Evolutionary conservation across 2,888 invertebrate species (phyloP), one percentile per base, ranked within the genome.

Genomic region (Eudasyphora cyanicolor): DNA sequence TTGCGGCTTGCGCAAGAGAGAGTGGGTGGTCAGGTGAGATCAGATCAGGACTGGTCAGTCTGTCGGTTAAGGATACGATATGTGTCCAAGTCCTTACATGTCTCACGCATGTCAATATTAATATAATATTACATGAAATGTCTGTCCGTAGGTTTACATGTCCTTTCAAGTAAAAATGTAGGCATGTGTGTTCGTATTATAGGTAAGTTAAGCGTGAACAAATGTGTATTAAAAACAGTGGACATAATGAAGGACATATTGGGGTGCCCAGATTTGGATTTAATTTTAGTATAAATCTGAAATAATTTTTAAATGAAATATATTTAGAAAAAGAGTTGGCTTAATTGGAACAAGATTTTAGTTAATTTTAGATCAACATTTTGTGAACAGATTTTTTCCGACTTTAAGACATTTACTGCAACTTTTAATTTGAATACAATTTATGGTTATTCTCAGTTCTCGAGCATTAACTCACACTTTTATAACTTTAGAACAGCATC

Each of bases 111-210:
- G 60, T n/a, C 60, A 60, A 60, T 60, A 32, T 60, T 29, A 60
- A 60, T 60, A 60, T 32, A 60, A 60, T 32, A 29, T n/a, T 29
- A 60, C 60, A 24, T 60, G 60, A n/a, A n/a, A n/a, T 60, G 60
- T 60, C 32, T 49, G 29, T 29, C n/a, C 17, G 60, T 29, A n/a
- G 14, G 4, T 60, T 60, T n/a, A n/a, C 45, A 45, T 29, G 60
- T 49, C 49, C n/a, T 49, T 49, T 17, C 49, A 49, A 45, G 49
- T 60, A 54, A 19, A 14, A 24, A 12, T 57, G 24, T 27, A 60
- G n/a, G 17, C 17, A 51, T 51, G 17, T 51, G 6, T 51, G 17
- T 51, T 17, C n/a, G 21, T 54, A 17, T 17, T 49, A 17, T 21
- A 21, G 19, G 54, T 49, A 49, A 17, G 17, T 17, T 3, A 17